Base-by-base conservation (phyloP, 1,140 invertebrate species). In the Papilio dardanus region DNA sequence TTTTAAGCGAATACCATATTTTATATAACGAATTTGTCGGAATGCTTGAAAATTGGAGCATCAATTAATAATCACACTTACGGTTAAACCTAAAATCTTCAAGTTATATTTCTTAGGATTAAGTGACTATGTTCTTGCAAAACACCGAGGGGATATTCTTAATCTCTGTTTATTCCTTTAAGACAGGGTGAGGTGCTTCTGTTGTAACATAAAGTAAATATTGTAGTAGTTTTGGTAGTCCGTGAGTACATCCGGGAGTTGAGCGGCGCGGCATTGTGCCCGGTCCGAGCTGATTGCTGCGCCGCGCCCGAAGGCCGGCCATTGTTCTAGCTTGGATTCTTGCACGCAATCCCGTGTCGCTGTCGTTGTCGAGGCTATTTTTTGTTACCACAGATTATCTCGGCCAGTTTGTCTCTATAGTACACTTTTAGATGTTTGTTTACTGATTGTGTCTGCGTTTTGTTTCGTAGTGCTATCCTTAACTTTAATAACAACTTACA, bases 321-420 rank as follows among this genome's bases (percentile, higher is more conserved):
- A 91, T 92, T 92, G 90, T 92, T 92, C 83, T 83, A 82, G 80
- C 82, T 73, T 83, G 82, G 82, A 90, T 88, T 88, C 86, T 88
- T 87, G 82, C 89, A 89, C 88, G 89, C 88, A 88, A 90, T 87
- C 80, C 83, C 80, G 82, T 86, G 85, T 84, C 71, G 80, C 76
- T 79, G 79, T 62, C 42, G 42, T 19, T 46, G 42, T 76, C 76
- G 78, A 76, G 78, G 80, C 80, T 77, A 78, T 86, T 85, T 86
- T 87, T 85, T 88, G 76, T 80, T 77, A 77, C 77, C 79, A 81
- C 79, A 88, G 79, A 87, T 88, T 88, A 88, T 88, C 86, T 88
- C 79, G 79, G 76, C 79, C 77, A 82, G 76, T 79, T 75, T 85
- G 71, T 82, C 58, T 78, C 74, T 76, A 75, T 67, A 77, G 50